Evolutionary conservation across 2,113 vertebrate species (phyloP).

Genomic region (Phalacrocorax brasilianus): DNA sequence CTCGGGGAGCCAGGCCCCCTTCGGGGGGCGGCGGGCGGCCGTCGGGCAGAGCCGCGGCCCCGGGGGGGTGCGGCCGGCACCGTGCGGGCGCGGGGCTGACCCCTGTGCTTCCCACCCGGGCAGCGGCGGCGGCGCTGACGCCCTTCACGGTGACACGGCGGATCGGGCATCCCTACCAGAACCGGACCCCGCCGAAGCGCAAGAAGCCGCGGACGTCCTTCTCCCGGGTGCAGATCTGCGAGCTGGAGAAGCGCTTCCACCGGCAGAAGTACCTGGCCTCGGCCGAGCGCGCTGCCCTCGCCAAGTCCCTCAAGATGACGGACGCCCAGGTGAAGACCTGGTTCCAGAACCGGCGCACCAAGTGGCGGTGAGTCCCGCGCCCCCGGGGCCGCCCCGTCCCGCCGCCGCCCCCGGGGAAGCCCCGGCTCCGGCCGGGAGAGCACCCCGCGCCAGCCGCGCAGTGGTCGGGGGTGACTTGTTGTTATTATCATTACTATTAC

Average conservation of each 20-base stretch:
- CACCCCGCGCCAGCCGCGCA: too few species aligned
- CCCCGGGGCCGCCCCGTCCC: too few species aligned
- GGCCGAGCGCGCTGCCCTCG: conserved; percentile 90
- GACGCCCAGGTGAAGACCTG: conserved; percentile 99
- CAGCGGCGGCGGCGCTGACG: conserved; percentile 74
- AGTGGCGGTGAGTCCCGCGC: conserved; percentile 88
- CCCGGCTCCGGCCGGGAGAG: too few species aligned
- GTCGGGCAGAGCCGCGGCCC: too few species aligned
- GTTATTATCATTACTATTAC: too few species aligned
- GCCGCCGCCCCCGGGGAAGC: too few species aligned
- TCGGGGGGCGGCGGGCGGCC: too few species aligned
- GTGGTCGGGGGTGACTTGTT: too few species aligned
- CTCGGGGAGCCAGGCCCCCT: too few species aligned
- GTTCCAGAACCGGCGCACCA: conserved; percentile 97
- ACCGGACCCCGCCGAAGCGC: conserved; percentile 94
- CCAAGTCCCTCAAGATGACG: conserved; percentile 98
- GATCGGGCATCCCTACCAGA: conserved; percentile 97
- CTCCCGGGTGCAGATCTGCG: conserved; percentile 95
- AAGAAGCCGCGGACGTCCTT: conserved; percentile 98
- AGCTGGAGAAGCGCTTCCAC: conserved; percentile 97
- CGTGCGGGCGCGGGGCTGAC: too few species aligned
- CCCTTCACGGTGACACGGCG: conserved; percentile 90
- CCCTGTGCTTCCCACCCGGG: too few species aligned
- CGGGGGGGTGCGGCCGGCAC: too few species aligned
- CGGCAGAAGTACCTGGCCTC: conserved; percentile 97